Base-by-base conservation (phyloP, 2,797 vertebrate species). In the Brachymystax lenok region DNA sequence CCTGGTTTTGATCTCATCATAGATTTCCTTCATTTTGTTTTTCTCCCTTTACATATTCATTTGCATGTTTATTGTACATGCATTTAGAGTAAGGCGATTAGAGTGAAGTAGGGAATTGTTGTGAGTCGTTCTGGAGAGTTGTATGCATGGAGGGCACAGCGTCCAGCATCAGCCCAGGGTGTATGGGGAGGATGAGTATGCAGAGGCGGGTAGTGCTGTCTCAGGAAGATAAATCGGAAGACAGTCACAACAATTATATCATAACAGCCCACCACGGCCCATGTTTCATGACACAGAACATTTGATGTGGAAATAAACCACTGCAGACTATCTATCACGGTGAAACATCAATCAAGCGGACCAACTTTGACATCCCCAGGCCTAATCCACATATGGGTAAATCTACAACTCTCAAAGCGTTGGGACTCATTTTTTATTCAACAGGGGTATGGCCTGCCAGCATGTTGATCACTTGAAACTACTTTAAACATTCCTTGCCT, bases 361-460 rank as follows among this genome's bases (percentile, higher is more conserved):
- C 67, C 28, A 51, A 30, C 67, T 78, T 71, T 74, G 66, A 24
- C 73, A 73, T 85, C 77, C 85, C 81, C 81, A 76, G 27, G 85
- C 79, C 74, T 88, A 82, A 86, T 85, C 77, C 82, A 84, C 91
- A 91, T 84, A 89, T 80, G 89, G 86, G 74, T 69, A 79, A 90
- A 91, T 92, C 92, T 90, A 89, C 75, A 84, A 85, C 81, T 91
- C 88, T 86, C 52, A 90, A 91, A 88, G 88, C 87, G 88, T 87
- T 88, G 81, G 88, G 59, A 87, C 52, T 90, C 86, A 92, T 93
- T 90, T 93, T 89, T 90, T 90, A 91, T 93, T 92, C 91, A 92
- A 84, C 79, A 46, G 85, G 74, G 88, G 83, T 81, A 71, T 69
- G 0, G 81, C 88, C 87, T 89, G 90, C 88, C 87, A 88, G 90